Percentiles rank a stretch among this genome's conserved stretches.
Evolutionary conservation across 2,113 vertebrate genomes (phyloP).

Genomic region (Naja naja): DNA sequence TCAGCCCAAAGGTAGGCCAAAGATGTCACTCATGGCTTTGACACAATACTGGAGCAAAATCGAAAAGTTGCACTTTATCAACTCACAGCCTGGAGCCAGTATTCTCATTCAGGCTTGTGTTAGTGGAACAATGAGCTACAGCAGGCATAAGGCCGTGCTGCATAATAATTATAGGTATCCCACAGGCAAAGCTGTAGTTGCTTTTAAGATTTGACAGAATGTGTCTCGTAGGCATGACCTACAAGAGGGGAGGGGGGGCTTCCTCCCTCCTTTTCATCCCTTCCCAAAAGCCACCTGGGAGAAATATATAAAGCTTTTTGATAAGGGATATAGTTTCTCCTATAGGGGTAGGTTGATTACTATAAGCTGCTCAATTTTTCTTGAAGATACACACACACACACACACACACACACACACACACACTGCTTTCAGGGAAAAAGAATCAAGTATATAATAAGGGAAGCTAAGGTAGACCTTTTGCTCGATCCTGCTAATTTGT

Average conservation of each 20-base stretch:
- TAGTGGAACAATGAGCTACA: conserved; percentile 78
- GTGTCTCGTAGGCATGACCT: conserved; percentile 82
- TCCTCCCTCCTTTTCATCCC: conserved; percentile 68
- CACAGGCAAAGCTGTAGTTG: conserved; percentile 79
- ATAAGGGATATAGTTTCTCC: conserved; percentile 76
- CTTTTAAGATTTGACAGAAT: conserved; percentile 81
- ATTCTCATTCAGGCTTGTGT: conserved; percentile 75
- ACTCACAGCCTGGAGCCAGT: conserved; percentile 82
- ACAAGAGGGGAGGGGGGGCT: conserved; percentile 72
- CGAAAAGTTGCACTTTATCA: conserved; percentile 83
- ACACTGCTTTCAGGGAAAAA: conserved; percentile 60
- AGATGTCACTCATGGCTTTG: conserved; percentile 74
- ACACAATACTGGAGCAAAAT: conserved; percentile 77
- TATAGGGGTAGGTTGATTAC: conserved; percentile 72
- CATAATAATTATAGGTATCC: conserved; percentile 83
- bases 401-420: neutral
- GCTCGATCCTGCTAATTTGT: conserved; percentile 75
- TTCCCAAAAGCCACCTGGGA: conserved; percentile 75
- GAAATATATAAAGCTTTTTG: conserved; percentile 75
- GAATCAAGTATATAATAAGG: conserved; percentile 73
- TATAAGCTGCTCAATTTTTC: conserved; percentile 72
- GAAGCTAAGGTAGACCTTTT: conserved; percentile 66
- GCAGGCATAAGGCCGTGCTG: conserved; percentile 67
- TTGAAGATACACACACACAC: conserved; percentile 8
- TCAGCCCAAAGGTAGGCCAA: conserved; percentile 74